Evolutionary conservation across 1,140 invertebrate genomes (phyloP).

Genomic region (Maniola jurtina): DNA sequence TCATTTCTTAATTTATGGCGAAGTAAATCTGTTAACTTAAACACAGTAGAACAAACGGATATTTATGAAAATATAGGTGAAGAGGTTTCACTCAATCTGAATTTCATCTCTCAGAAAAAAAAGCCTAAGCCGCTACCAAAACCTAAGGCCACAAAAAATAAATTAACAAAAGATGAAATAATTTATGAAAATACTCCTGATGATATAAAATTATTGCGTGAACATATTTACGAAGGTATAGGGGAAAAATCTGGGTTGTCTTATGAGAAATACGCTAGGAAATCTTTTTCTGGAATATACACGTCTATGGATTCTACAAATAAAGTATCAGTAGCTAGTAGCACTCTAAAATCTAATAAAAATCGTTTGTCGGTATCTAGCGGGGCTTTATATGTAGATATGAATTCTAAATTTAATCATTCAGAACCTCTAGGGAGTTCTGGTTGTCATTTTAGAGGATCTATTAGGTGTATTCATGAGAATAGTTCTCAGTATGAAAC

Average conservation of each 20-base stretch:
- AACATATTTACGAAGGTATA: not conserved
- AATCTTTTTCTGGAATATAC: not conserved
- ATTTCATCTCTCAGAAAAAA: not conserved
- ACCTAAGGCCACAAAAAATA: not conserved
- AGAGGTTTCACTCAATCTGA: not conserved
- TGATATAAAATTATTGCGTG: constrained; percentile 15
- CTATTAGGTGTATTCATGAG: constrained; percentile 44
- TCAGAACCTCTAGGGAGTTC: not conserved
- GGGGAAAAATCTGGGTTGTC: not conserved
- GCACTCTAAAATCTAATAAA: not conserved
- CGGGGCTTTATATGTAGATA: not conserved
- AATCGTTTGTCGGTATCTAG: not conserved
- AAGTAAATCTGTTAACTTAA: not conserved
- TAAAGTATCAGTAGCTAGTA: not conserved
- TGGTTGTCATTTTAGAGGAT: constrained; percentile 43
- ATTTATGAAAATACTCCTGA: constrained; percentile 11
- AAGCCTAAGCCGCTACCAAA: constrained; percentile 18
- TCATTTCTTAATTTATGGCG: constrained; percentile 5
- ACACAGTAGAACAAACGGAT: not conserved
- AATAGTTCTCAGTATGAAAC: constrained; percentile 31
- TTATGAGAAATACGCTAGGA: not conserved
- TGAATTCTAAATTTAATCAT: not conserved
- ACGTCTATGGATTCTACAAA: not conserved
- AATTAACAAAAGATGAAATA: not conserved
- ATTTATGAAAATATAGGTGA: constrained; percentile 7